Evolutionary conservation across 35 echinoderm and acorn worm genomes (phyloP).

Genomic region (Lytechinus pictus): DNA sequence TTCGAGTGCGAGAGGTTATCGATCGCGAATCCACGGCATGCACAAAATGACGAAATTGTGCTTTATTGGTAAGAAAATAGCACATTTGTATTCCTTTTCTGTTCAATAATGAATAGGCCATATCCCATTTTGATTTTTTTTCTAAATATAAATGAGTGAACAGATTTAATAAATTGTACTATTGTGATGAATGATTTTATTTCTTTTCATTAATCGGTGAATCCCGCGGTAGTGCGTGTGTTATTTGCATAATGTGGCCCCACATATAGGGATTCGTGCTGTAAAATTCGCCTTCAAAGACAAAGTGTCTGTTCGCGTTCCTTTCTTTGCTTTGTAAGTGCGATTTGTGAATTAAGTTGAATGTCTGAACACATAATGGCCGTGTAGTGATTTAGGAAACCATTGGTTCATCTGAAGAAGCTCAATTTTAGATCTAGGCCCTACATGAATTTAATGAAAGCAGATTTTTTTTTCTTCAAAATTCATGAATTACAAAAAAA

Average conservation of each 20-base stretch:
- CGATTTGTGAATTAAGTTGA: no score
- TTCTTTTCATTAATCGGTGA: neutral
- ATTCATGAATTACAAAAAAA: no score
- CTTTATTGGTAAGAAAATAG: slow-evolving; percentile 3
- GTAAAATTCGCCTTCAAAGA: neutral
- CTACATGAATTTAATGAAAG: no score
- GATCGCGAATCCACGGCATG: neutral
- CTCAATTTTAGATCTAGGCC: no score
- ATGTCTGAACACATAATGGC: no score
- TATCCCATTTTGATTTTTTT: neutral
- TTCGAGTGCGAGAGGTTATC: neutral
- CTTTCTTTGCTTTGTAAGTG: no score
- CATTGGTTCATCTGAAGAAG: no score
- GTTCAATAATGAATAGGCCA: neutral
- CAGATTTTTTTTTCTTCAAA: no score
- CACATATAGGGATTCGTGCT: neutral
- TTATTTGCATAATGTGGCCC: neutral
- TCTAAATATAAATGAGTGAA: neutral
- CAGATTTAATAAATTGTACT: neutral
- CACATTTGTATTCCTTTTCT: neutral
- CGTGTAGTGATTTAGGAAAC: no score
- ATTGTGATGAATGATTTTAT: neutral
- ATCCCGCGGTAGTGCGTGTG: neutral
- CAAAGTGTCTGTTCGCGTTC: no score
- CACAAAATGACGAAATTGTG: neutral